Base-by-base conservation (phyloP, 1,140 invertebrate species). In the Halictus rubicundus region DNA sequence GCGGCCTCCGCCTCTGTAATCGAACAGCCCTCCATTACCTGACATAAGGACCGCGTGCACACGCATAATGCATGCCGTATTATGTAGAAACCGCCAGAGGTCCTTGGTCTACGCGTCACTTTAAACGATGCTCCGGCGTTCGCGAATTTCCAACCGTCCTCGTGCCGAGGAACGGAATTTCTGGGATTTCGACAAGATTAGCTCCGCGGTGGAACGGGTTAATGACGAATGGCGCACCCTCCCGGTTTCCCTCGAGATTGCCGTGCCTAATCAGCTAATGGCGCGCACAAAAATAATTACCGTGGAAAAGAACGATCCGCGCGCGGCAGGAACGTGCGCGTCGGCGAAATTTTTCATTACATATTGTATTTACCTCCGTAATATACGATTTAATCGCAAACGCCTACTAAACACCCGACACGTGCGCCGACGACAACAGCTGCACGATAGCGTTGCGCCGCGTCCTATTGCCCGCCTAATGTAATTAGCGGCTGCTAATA, bases 181-280 rank as follows among this genome's bases (percentile, higher is more conserved):
- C 10, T 2, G 10, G 12, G 12, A 12, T 46, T 46, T 46, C 10
- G 49, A 19, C 19, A 19, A 4, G 49, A 21, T 52, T 7, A 19
- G 49, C 14, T 14, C 42, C 10, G 14, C 14, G 42, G 0, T 14
- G 42, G 42, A 46, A 46, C 10, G 14, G 49, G 3, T 72, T 42
- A 49, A 79, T 32, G 42, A 65, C 68, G 74, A 75, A 74, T 25
- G 83, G 65, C 83, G 68, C 83, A 54, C 83, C 83, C 66, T 59
- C 27, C 46, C 9, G 6, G 3, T 25, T 46, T 73, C 68, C 81
- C 70, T 49, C 9, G 78, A 68, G 81, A 73, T 77, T 70, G 61
- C 54, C 64, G 54, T 71, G 54, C 57, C 84, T 88, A 87, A 88
- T 88, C 75, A 87, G 81, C 81, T 88, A 87, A 88, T 88, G 84